Evolutionary conservation across 2,797 vertebrate species (phyloP).

Genomic region (Melanitta fusca): DNA sequence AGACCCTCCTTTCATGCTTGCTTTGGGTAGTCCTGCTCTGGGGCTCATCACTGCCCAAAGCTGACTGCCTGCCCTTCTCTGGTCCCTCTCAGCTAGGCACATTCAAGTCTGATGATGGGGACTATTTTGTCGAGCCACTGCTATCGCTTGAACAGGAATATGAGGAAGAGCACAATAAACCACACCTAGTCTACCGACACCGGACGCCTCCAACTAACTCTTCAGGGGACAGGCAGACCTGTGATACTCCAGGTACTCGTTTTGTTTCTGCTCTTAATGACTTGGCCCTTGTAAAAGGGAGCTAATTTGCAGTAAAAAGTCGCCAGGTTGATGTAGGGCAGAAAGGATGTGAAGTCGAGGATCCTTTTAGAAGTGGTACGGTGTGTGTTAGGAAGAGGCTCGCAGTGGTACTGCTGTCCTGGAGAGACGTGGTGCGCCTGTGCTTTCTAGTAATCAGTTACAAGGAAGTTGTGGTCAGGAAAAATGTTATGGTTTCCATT

Average conservation of each 20-base stretch:
- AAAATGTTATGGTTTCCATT: not conserved
- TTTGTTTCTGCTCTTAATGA: not conserved
- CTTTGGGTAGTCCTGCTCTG: not conserved
- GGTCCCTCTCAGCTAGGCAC: constrained; percentile 90
- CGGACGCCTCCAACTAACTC: constrained; percentile 77
- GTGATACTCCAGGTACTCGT: constrained; percentile 90
- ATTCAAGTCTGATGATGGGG: constrained; percentile 95
- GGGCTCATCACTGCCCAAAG: rapidly evolving
- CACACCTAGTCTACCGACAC: constrained; percentile 93
- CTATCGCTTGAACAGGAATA: constrained; percentile 86
- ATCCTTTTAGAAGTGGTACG: not conserved
- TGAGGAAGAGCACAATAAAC: constrained; percentile 96
- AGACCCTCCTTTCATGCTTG: not conserved
- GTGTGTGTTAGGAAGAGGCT: not conserved
- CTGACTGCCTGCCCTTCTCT: constrained; percentile 33
- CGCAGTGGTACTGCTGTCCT: not conserved
- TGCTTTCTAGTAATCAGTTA: constrained; percentile 28
- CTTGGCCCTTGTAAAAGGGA: not conserved
- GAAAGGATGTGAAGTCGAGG: not conserved
- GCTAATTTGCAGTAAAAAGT: not conserved
- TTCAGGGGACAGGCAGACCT: constrained; percentile 78
- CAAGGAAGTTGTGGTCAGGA: not conserved
- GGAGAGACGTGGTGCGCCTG: not conserved
- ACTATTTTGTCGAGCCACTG: constrained; percentile 97
- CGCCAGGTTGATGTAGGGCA: not conserved